These are phyloP conservation scores for Peromyscus eremicus DNA, from an alignment of 2,797 vertebrate species.

Conservation along the genomic window DNA sequence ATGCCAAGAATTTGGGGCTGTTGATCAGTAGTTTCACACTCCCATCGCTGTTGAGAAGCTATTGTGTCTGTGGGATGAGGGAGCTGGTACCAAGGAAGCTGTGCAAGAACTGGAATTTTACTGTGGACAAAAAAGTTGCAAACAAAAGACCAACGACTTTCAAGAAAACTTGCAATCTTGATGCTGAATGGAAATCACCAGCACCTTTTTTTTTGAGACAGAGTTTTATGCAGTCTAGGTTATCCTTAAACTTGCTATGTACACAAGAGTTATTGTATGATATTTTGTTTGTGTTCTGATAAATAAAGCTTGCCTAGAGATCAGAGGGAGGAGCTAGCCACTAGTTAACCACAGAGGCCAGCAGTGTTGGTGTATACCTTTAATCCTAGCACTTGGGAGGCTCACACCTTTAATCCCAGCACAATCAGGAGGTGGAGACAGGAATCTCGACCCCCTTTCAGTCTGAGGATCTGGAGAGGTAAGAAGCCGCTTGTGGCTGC, in stretches of 20 bases:
- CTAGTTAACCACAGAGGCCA: too few species aligned
- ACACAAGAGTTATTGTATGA: too few species aligned
- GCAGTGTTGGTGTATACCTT: too few species aligned
- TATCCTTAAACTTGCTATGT: neutral
- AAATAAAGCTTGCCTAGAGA: too few species aligned
- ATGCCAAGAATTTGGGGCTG: rapidly evolving
- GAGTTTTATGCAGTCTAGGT: neutral
- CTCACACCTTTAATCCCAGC: too few species aligned
- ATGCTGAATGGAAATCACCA: neutral
- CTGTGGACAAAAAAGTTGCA: neutral
- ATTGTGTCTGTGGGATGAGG: neutral
- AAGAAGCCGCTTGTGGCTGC: too few species aligned
- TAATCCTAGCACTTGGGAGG: too few species aligned
- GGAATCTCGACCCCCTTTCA: too few species aligned
- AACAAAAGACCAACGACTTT: neutral
- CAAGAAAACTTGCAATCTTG: neutral
- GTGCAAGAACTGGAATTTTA: neutral
- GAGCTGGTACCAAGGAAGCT: neutral
- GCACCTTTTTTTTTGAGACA: neutral
- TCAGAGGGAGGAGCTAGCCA: too few species aligned
- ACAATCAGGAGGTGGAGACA: too few species aligned
- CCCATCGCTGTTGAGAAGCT: neutral
- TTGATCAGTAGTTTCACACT: rapidly evolving
- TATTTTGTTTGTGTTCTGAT: too few species aligned
- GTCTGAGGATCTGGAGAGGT: too few species aligned